Conservation (phyloP, 2,888 invertebrate genomes). For the Tridacna crocea region DNA sequence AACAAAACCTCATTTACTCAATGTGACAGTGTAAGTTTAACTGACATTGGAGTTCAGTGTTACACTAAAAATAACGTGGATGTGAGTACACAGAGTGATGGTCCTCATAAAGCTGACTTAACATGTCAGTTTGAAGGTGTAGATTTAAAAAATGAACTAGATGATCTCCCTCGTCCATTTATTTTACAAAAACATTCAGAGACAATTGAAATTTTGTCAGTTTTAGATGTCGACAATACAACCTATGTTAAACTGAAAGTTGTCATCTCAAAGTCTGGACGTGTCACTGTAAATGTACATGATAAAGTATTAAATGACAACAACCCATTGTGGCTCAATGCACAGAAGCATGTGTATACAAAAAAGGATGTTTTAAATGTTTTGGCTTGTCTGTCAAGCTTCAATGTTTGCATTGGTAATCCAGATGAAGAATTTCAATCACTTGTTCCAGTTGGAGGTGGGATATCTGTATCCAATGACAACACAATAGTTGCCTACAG, state of each 20-base stretch:
- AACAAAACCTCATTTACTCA: not conserved
- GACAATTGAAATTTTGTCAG: not conserved
- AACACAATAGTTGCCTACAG: not conserved
- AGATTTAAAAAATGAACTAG: not conserved
- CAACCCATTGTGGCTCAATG: conserved; percentile 6
- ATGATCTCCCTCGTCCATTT: not conserved
- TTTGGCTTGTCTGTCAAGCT: not conserved
- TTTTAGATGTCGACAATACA: not conserved
- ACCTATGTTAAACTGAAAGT: conserved; percentile 1
- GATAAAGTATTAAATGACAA: not conserved
- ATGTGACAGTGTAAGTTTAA: not conserved
- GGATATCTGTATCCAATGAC: conserved; percentile 1
- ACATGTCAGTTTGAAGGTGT: conserved; percentile 10
- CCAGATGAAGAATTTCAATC: conserved; percentile 8
- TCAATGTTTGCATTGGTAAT: not conserved
- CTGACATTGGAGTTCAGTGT: conserved; percentile 9
- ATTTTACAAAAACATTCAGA: not conserved
- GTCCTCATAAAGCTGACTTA: not conserved
- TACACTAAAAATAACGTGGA: not conserved
- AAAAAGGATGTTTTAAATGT: not conserved
- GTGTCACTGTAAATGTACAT: conserved; percentile 1
- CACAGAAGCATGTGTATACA: not conserved
- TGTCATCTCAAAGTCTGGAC: not conserved
- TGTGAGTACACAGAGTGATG: conserved; percentile 3
- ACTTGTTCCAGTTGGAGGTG: conserved; percentile 7